A percentile compares a stretch with the other conserved stretches of the same genome.
Evolutionary conservation across 1,140 invertebrate species (phyloP).

Genomic region (Coelopa frigida): DNA sequence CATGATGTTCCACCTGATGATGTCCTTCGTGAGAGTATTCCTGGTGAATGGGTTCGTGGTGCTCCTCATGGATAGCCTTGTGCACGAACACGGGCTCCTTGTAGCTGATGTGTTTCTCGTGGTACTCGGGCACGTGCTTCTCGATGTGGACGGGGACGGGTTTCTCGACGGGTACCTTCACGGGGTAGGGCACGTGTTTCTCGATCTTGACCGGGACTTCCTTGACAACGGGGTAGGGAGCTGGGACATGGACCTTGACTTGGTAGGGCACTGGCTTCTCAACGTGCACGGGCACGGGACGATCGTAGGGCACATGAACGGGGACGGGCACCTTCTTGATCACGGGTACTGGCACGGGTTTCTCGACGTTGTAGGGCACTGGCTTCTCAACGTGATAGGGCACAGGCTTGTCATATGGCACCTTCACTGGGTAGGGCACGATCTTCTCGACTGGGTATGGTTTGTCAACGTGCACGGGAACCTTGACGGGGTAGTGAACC

Average conservation of each 20-base stretch:
- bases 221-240: conserved; percentile 50
- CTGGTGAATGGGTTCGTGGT: conserved; percentile 7
- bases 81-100: conserved; percentile 40
- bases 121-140: conserved; percentile 39
- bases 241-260: conserved; percentile 53
- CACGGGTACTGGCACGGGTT: conserved; percentile 54
- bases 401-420: conserved; percentile 58
- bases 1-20: conserved; percentile 14
- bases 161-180: conserved; percentile 51
- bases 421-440: conserved; percentile 63
- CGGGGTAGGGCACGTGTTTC: conserved; percentile 51
- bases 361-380: conserved; percentile 58
- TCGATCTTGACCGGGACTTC: conserved; percentile 49
- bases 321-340: conserved; percentile 49
- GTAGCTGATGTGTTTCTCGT: conserved; percentile 41
- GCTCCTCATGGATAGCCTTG: conserved; percentile 27
- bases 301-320: conserved; percentile 51
- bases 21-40: conserved; percentile 9
- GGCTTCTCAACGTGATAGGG: conserved; percentile 58
- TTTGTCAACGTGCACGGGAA: conserved; percentile 58
- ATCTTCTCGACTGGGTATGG: conserved; percentile 66
- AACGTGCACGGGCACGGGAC: conserved; percentile 54
- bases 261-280: conserved; percentile 52
- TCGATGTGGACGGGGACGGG: conserved; percentile 47
- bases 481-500: conserved; percentile 59